Base-by-base conservation (phyloP, 2,888 invertebrate genomes). In the Merodon equestris region DNA sequence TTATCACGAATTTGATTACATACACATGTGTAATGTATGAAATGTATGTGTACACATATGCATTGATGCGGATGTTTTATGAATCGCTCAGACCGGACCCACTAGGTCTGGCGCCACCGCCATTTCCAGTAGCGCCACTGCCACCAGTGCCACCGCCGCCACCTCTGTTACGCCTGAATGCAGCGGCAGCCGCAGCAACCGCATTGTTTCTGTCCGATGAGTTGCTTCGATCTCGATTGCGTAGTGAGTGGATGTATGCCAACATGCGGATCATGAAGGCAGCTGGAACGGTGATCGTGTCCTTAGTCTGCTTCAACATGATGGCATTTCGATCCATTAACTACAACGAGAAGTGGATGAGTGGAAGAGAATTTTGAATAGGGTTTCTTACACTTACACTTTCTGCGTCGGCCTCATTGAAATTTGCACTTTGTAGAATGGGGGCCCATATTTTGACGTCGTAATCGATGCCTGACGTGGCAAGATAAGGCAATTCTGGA, bases 381-480 rank as follows among this genome's bases (percentile, higher is more conserved):
- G 13, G 13, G 7, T 44, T 44, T 47, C 9, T 1, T n/a, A 40
- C 47, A 82, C 83, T 76, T 82, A 86, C 86, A 81, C 93, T 93
- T 73, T 92, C 91, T 0, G 94, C 94, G 83, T 90, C 90, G 54
- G 89, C 90, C 34, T 87, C 88, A 86, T 94, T 92, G 85, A 94
- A 95, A 53, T 85, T 89, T 0, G 91, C 87, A 66, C 92, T 91
- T 17, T 92, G 90, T 51, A 90, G 89, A n/a, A 91, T 87, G 0
- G 96, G 96, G 1, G 93, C 91, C 95, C 95, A 96, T 1, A 96
- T 87, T 88, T 96, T 96, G 19, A 96, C 91, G 86, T 96, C 95
- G 86, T 96, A 95, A 86, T 96, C 96, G 77, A 96, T 96, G n/a
- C 96, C 96, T 79, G 95, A 95, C 10, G 95, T 94, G 0, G 95